These are phyloP conservation scores for Trinorchestia longiramus DNA, from an alignment of 1,140 invertebrate species.

Conservation along the genomic window DNA sequence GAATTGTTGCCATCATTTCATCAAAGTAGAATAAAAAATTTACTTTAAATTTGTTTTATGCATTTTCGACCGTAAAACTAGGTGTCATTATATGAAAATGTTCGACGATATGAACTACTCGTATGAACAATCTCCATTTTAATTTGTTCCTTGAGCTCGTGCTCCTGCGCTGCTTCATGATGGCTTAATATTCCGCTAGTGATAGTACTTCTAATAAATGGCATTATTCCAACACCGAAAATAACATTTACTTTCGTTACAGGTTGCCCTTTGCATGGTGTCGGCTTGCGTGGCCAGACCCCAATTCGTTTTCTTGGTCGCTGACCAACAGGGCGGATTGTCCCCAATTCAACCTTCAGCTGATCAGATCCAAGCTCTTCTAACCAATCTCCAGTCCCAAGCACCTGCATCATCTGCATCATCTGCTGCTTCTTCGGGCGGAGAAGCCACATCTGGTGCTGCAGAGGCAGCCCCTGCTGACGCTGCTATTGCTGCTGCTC, in stretches of 20 bases:
- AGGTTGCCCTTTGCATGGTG: slow-evolving; percentile 57
- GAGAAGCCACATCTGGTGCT: neutral
- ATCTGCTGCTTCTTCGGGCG: slow-evolving; percentile 33
- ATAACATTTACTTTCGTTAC: neutral
- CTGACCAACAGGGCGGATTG: slow-evolving; percentile 48
- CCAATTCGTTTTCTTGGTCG: slow-evolving; percentile 60
- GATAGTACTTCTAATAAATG: neutral
- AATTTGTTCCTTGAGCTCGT: too few relatives aligned
- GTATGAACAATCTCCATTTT: neutral
- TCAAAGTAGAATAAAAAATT: too few relatives aligned
- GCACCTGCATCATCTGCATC: slow-evolving; percentile 26
- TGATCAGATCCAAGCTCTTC: slow-evolving; percentile 56
- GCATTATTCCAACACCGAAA: neutral
- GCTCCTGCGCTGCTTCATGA: neutral
- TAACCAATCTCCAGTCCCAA: slow-evolving; percentile 40
- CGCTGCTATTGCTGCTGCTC: slow-evolving; percentile 12
- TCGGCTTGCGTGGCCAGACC: slow-evolving; percentile 57
- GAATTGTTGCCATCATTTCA: too few relatives aligned
- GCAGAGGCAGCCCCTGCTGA: slow-evolving; percentile 50
- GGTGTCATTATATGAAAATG: neutral
- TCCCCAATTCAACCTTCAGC: slow-evolving; percentile 37
- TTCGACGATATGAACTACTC: neutral
- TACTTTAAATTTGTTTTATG: too few relatives aligned
- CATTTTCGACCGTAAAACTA: too few relatives aligned
- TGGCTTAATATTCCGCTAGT: neutral